Conservation (phyloP, 2,113 vertebrate genomes). For the Argyrosomus japonicus region DNA sequence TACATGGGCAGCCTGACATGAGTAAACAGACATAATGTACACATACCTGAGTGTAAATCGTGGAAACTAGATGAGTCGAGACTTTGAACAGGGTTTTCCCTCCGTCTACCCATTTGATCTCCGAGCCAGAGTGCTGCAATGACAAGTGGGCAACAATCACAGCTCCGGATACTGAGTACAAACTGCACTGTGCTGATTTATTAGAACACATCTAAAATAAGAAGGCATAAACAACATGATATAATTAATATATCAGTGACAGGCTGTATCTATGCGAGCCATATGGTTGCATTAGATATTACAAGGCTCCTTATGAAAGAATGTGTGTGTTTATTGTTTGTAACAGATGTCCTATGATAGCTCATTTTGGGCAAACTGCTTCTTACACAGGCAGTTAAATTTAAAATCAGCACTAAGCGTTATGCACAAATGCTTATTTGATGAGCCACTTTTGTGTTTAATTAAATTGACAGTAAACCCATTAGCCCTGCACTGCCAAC, state of each 20-base stretch:
- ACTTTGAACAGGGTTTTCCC: constrained; percentile 92
- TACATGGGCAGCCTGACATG: neutral
- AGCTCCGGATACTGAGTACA: neutral
- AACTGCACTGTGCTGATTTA: neutral
- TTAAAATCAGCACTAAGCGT: neutral
- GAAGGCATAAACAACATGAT: neutral
- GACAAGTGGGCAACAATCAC: constrained; percentile 12
- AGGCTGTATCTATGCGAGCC: neutral
- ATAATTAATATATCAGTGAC: neutral
- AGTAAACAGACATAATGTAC: neutral
- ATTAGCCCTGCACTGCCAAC: constrained; percentile 3
- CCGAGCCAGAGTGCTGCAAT: constrained; percentile 91
- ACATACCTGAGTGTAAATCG: constrained; percentile 94
- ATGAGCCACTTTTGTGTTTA: neutral
- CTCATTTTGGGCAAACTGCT: neutral
- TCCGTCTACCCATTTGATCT: constrained; percentile 98
- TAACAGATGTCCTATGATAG: neutral
- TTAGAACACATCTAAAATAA: neutral
- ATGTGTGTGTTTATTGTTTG: neutral
- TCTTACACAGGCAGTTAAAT: neutral
- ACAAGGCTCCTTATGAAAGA: neutral
- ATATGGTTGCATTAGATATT: neutral
- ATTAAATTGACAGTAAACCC: constrained; percentile 16
- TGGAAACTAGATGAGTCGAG: constrained; percentile 97
- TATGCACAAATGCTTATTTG: neutral